Percentiles rank a stretch among this genome's conserved stretches.
Evolutionary conservation across 2,797 vertebrate species (phyloP).

Genomic region (Chelon labrosus): DNA sequence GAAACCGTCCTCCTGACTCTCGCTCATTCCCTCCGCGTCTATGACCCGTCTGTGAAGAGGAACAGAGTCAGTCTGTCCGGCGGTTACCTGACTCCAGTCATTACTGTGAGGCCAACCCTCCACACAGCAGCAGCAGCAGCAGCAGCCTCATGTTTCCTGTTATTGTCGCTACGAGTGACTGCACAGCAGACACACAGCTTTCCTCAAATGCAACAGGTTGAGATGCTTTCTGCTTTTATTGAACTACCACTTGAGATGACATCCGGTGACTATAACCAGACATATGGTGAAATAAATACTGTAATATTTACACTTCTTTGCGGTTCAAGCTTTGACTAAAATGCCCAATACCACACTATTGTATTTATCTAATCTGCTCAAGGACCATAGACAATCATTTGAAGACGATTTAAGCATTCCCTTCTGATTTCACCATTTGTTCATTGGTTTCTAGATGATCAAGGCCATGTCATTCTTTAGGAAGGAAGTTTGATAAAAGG

Average conservation of each 20-base stretch:
- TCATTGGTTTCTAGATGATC: neutral
- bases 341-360: too few species aligned
- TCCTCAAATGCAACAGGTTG: constrained; percentile 26
- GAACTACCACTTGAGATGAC: neutral
- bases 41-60: constrained; percentile 28
- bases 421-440: neutral
- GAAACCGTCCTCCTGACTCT: constrained; percentile 2
- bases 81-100: constrained; percentile 80
- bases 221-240: constrained; percentile 5
- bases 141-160: constrained; percentile 70
- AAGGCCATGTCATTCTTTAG: neutral
- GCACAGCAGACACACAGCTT: constrained; percentile 18
- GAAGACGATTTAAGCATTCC: neutral
- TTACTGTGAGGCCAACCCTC: constrained; percentile 65
- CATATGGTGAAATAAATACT: neutral
- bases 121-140: constrained; percentile 27
- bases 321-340: too few species aligned
- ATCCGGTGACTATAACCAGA: too few species aligned
- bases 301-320: neutral
- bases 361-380: neutral
- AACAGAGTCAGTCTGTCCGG: constrained; percentile 32
- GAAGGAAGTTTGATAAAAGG: neutral
- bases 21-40: constrained; percentile 20
- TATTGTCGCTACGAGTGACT: constrained; percentile 37
- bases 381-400: neutral